Percentiles rank a stretch among this genome's conserved stretches.
phyloP scores from a whole-genome alignment of 2,113 vertebrate genomes.

The Castor canadensis region DNA sequence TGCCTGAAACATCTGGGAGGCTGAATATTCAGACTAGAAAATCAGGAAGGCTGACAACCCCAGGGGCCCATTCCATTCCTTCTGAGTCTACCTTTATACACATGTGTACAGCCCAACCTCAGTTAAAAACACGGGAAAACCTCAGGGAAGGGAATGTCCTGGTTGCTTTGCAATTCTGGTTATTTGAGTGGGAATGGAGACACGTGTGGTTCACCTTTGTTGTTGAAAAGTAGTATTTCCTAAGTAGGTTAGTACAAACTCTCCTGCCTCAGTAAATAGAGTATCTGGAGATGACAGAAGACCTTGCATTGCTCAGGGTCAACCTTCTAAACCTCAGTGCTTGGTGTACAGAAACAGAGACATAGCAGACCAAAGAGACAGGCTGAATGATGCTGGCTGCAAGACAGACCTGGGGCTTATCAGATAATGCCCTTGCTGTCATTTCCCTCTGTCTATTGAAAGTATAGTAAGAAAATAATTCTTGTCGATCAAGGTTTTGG shows the following conservation, averaged over 20 bases:
- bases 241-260: slow-evolving; percentile 53
- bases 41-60: slow-evolving; percentile 19
- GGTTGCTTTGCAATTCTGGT: slow-evolving; percentile 27
- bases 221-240: neutral
- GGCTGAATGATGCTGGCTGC: neutral
- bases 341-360: neutral
- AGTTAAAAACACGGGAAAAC: slow-evolving; percentile 28
- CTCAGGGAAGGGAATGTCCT: slow-evolving; percentile 62
- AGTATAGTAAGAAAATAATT: slow-evolving; percentile 36
- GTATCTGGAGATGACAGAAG: neutral
- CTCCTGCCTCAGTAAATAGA: slow-evolving; percentile 66
- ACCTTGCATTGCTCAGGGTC: slow-evolving; percentile 61
- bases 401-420: neutral
- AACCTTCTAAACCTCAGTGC: slow-evolving; percentile 45
- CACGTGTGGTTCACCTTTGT: slow-evolving; percentile 19
- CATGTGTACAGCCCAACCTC: slow-evolving; percentile 41
- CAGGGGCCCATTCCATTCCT: slow-evolving; percentile 3
- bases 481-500: slow-evolving; percentile 10
- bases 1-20: neutral
- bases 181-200: slow-evolving; percentile 18
- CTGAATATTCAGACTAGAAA: neutral
- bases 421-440: neutral
- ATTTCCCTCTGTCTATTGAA: slow-evolving; percentile 51
- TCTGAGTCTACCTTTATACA: slow-evolving; percentile 34
- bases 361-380: slow-evolving; percentile 58